These are phyloP conservation scores for Limenitis camilla DNA, from an alignment of 2,888 invertebrate genomes.

Conservation along the genomic window DNA sequence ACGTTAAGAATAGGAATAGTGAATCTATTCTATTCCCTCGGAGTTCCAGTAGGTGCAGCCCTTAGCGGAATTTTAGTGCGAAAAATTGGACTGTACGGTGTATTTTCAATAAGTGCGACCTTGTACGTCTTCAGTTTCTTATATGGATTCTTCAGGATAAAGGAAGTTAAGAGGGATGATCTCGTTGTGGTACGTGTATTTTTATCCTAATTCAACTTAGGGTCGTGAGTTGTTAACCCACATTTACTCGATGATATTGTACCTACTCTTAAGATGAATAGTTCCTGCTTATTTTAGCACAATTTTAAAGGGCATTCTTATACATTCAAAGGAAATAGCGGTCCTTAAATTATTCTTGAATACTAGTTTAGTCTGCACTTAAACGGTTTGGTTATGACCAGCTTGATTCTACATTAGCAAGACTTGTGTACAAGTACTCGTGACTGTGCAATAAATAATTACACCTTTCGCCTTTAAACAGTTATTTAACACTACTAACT, in stretches of 20 bases:
- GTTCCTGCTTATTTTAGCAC: too few species aligned
- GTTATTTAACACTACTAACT: too few species aligned
- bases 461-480: too few species aligned
- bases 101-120: slow-evolving; percentile 84
- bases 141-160: slow-evolving; percentile 82
- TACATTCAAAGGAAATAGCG: too few species aligned
- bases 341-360: not conserved
- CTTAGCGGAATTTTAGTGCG: slow-evolving; percentile 85
- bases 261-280: too few species aligned
- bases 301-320: too few species aligned
- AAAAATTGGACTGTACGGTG: slow-evolving; percentile 87
- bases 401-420: too few species aligned
- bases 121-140: slow-evolving; percentile 83
- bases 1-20: slow-evolving; percentile 90
- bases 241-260: too few species aligned
- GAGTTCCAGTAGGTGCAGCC: slow-evolving; percentile 92
- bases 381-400: slow-evolving; percentile 18
- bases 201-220: too few species aligned
- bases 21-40: slow-evolving; percentile 90
- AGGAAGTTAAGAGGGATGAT: slow-evolving; percentile 75
- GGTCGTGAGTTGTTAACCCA: too few species aligned
- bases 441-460: too few species aligned
- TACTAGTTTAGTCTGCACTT: slow-evolving; percentile 32
- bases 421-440: too few species aligned
- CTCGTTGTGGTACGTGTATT: slow-evolving; percentile 47